Conservation (phyloP, 2,888 invertebrate species). For the Leuctra nigra region DNA sequence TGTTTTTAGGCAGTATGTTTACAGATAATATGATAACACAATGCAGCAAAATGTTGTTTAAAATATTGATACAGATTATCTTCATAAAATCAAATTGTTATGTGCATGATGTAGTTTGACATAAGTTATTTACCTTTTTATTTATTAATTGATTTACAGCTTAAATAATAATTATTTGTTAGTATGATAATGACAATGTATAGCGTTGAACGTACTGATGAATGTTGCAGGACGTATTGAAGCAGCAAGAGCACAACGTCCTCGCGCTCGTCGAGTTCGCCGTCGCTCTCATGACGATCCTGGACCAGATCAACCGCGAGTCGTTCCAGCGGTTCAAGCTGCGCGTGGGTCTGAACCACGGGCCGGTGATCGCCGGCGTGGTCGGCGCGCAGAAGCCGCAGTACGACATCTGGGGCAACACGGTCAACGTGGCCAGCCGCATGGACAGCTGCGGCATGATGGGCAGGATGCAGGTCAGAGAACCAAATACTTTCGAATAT, state of each 20-base stretch:
- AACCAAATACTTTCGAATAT: neutral
- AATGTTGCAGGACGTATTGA: conserved; percentile 56
- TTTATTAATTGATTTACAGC: too few species aligned
- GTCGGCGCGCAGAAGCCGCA: conserved; percentile 97
- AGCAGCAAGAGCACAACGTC: conserved; percentile 80
- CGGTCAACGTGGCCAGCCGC: conserved; percentile 93
- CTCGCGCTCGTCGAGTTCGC: conserved; percentile 92
- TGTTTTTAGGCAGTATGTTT: too few species aligned
- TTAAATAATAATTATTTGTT: too few species aligned
- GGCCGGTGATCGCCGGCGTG: conserved; percentile 92
- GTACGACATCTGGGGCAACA: conserved; percentile 99
- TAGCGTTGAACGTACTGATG: neutral
- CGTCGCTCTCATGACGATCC: conserved; percentile 80
- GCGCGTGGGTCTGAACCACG: conserved; percentile 84
- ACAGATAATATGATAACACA: too few species aligned
- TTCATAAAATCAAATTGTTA: too few species aligned
- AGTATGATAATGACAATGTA: too few species aligned
- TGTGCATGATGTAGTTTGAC: too few species aligned
- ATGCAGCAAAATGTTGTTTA: too few species aligned
- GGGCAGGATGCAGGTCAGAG: conserved; percentile 75
- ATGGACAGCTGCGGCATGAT: conserved; percentile 96
- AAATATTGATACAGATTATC: too few species aligned
- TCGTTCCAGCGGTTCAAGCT: conserved; percentile 95
- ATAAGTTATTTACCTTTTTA: too few species aligned
- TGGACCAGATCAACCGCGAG: conserved; percentile 93